These are phyloP conservation scores for Crotalus viridis DNA, from an alignment of 2,113 vertebrate species.

Conservation along the genomic window DNA sequence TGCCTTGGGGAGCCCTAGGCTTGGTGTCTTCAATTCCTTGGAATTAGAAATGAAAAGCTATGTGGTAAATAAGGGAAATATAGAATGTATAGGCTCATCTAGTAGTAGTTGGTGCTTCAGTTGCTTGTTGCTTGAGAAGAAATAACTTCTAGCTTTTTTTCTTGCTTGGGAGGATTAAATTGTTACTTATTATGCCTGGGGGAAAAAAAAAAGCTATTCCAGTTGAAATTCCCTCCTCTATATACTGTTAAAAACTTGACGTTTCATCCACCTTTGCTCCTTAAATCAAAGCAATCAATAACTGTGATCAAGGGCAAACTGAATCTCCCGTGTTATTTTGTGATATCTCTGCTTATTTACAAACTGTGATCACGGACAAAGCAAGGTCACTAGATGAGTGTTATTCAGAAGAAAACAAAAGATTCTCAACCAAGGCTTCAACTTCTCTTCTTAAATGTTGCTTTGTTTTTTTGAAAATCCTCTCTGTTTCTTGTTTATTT, in stretches of 20 bases:
- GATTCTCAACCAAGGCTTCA: neutral
- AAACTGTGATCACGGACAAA: neutral
- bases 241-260: neutral
- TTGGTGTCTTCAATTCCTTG: neutral
- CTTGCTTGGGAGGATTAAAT: neutral
- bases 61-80: neutral
- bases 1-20: neutral
- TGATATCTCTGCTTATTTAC: neutral
- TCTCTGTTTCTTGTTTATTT: neutral
- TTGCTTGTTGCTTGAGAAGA: neutral
- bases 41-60: neutral
- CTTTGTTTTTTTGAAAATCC: slow-evolving; percentile 1
- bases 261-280: neutral
- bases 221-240: neutral
- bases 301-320: neutral
- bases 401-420: neutral
- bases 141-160: neutral
- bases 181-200: neutral
- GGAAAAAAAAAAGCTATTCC: neutral
- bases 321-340: neutral
- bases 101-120: neutral
- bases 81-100: neutral
- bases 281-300: neutral
- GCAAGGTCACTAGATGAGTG: neutral
- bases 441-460: neutral